Base-by-base conservation (phyloP, 2,113 vertebrate species). In the Dipodomys spectabilis region DNA sequence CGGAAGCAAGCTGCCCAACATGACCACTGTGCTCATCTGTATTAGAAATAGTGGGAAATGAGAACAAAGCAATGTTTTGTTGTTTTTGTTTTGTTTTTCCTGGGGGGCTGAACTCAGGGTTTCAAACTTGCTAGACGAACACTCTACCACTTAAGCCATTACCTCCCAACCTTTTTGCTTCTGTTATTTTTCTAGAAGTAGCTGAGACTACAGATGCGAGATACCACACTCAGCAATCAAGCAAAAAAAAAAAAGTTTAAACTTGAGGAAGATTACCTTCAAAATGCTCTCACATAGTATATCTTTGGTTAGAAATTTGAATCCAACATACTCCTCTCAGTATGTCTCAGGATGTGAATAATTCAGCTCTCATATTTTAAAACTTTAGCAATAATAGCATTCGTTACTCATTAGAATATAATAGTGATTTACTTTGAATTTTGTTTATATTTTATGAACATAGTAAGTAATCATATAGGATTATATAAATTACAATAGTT, bases 401-500 rank as follows among this genome's bases (percentile, higher is more conserved):
- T 90, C 25, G 6, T 39, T 68, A 74, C 68, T 93, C 95, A 95
- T 90, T 96, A 95, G 65, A 91, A 86, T 65, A 87, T 71, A 93
- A 93, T 74, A 92, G 84, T 81, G 95, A 92, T 92, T 79, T 74
- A 82, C 60, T 75, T 90, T 94, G 95, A 95, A 82, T 82, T 87
- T 49, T 93, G 85, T 91, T 82, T 90, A 75, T 90, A 82, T 87
- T 93, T 90, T 35, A 93, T 57, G 93, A 97, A 90, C 60, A 95
- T 88, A 92, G 86, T 30, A 67, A 71, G 30, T 77, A 90, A 90
- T 87, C 86, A 77, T 23, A 39, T 73, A 79, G 32, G 60, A 94
- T 95, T 95, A 89, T 73, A 83, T 84, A 95, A 92, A 94, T 92
- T 89, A 95, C 85, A 86, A 91, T n/a, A 73, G 64, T 53, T 94